A percentile compares a stretch with the other conserved stretches of the same genome.
Evolutionary conservation across 1,140 invertebrate species (phyloP).

Genomic region (Papilio polytes): DNA sequence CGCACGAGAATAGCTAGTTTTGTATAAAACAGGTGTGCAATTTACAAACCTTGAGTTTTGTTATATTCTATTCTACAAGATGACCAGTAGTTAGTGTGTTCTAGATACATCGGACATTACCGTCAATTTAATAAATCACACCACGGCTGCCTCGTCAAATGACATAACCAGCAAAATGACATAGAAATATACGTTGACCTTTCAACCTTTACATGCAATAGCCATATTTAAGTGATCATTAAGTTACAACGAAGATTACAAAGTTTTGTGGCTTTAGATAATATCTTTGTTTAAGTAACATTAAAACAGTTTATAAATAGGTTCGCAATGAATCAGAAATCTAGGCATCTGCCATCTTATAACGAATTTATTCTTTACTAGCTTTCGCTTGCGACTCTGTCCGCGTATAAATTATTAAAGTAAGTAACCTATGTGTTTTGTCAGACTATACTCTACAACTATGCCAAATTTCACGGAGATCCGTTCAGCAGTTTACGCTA

Average conservation of each 20-base stretch:
- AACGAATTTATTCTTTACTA: not conserved
- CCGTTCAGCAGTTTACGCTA: too few relatives aligned
- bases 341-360: conserved; percentile 16
- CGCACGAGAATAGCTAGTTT: not conserved
- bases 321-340: conserved; percentile 26
- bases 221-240: conserved; percentile 24
- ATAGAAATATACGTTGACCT: conserved; percentile 4
- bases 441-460: too few relatives aligned
- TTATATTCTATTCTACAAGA: not conserved
- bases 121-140: not conserved
- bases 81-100: not conserved
- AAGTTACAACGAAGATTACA: conserved; percentile 13
- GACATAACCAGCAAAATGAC: conserved; percentile 28
- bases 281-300: conserved; percentile 30
- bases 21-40: not conserved
- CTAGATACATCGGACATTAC: not conserved
- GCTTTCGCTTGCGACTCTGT: not conserved
- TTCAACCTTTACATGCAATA: conserved; percentile 22
- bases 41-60: not conserved
- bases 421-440: too few relatives aligned
- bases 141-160: conserved; percentile 6
- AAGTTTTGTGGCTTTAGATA: conserved; percentile 29
- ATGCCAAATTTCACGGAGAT: too few relatives aligned
- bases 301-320: conserved; percentile 5
- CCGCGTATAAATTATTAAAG: too few relatives aligned